Evolutionary conservation across 2,797 vertebrate species (phyloP), one percentile per base, ranked within the genome.

Genomic region (Capromys pilorides): DNA sequence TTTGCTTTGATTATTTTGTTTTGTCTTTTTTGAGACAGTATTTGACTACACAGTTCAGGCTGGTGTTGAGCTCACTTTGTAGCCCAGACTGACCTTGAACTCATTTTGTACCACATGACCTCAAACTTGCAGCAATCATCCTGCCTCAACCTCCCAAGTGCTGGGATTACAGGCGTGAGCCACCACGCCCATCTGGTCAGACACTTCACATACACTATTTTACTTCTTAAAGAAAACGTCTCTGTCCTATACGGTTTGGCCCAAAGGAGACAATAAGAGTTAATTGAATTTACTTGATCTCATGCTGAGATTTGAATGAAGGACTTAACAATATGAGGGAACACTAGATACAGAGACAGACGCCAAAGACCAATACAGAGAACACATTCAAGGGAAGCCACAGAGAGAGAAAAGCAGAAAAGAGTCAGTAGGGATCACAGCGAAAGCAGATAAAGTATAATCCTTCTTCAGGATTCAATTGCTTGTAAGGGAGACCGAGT

Each of bases 231-330:
- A 59, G 67, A 45, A 88, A 11, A 39, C 69, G n/a, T 90, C 22
- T 88, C 62, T 45, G 28, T 39, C 2, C 61, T 73, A 0, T 39
- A 75, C 36, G 10, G 0, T 11, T 73, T 73, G 36, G 26, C 51
- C 39, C 10, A 94, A 92, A 94, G 66, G 67, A 51, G 36, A 75
- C 67, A 90, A 61, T 8, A 69, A 79, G 61, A 94, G 83, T 92
- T 83, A 75, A 36, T n/a, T 73, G 59, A 94, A 51, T 28, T 81
- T 57, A 67, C 41, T 54, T 57, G 61, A 64, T 71, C 36, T 78
- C 57, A 77, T 6, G 62, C 45, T 94, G 41, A 54, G 24, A 5
- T 80, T 79, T 92, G 5, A 91, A 61, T 41, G 78, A 87, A 94
- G 54, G 16, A 31, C 39, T 33, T 69, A 33, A 31, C 0, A 39